Percentiles rank a stretch among this genome's conserved stretches.
Evolutionary conservation across 2,888 invertebrate genomes (phyloP).

Genomic region (Phyllotreta striolata): DNA sequence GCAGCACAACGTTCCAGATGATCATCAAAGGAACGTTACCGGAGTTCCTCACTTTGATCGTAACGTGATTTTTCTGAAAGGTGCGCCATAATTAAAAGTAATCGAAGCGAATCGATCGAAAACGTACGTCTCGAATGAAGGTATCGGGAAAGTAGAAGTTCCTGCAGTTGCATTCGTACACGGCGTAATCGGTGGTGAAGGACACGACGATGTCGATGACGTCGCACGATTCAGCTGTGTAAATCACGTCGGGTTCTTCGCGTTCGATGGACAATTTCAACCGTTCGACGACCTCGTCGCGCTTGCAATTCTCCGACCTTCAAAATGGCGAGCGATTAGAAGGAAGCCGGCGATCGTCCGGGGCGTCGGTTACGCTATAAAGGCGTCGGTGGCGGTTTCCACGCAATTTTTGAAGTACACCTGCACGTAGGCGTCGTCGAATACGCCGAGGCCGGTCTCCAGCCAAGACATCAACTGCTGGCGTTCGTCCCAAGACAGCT

Average conservation of each 20-base stretch:
- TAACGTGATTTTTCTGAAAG: conserved; percentile 45
- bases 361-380: too few species aligned
- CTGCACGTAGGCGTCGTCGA: background rate
- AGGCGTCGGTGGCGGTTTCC: conserved; percentile 11
- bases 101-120: too few species aligned
- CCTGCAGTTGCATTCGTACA: conserved; percentile 61
- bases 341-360: background rate
- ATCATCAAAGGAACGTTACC: conserved; percentile 49
- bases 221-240: conserved; percentile 15
- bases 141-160: conserved; percentile 65
- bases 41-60: conserved; percentile 49
- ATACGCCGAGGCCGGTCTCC: background rate
- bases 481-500: conserved; percentile 61
- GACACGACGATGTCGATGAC: conserved; percentile 19
- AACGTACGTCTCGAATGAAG: conserved; percentile 63
- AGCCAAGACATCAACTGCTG: conserved; percentile 57
- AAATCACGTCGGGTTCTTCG: conserved; percentile 22
- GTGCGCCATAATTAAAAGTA: background rate
- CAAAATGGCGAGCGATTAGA: conserved; percentile 5
- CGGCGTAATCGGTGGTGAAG: conserved; percentile 62
- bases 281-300: background rate
- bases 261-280: conserved; percentile 17
- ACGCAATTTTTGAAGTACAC: conserved; percentile 14
- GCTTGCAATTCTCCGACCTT: conserved; percentile 8
- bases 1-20: conserved; percentile 39